Evolutionary conservation across 1,140 invertebrate genomes (phyloP).

Genomic region (Triops cancriformis): DNA sequence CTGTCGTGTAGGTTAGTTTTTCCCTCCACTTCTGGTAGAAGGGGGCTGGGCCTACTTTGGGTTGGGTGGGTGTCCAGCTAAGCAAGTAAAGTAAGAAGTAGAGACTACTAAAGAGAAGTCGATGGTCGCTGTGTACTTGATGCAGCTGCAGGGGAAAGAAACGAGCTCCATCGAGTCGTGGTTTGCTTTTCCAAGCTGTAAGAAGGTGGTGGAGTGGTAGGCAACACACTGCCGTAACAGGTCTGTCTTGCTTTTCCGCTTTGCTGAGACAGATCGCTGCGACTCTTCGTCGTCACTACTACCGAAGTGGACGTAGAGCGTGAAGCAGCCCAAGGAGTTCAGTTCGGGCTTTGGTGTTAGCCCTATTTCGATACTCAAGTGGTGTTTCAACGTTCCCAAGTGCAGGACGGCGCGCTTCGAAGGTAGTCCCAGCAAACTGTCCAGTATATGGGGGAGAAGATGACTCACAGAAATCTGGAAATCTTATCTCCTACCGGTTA

Average conservation of each 20-base stretch:
- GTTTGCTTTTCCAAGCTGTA: neutral
- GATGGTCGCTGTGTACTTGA: neutral
- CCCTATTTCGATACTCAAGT: too few species aligned
- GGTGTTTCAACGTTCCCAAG: too few species aligned
- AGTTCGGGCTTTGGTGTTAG: too few species aligned
- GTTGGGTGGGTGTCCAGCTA: neutral
- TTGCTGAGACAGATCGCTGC: neutral
- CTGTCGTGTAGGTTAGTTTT: neutral
- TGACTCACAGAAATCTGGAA: neutral
- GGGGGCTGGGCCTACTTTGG: neutral
- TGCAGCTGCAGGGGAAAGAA: conserved; percentile 12
- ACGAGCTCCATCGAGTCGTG: conserved; percentile 4
- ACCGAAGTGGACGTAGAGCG: neutral
- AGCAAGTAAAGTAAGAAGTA: conserved; percentile 11
- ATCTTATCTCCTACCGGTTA: neutral
- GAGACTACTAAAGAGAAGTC: neutral
- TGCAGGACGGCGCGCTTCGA: too few species aligned
- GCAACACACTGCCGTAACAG: conserved; percentile 4
- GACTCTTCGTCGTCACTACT: neutral
- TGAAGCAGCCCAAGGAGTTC: neutral
- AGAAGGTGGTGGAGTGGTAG: neutral
- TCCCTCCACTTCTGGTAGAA: neutral
- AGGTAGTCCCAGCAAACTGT: too few species aligned
- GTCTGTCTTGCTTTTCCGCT: conserved; percentile 2
- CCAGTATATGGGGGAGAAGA: neutral